A percentile compares a stretch with the other conserved stretches of the same genome.
phyloP scores from a whole-genome alignment of 92 coral and sea anemone genomes.

The Plumapathes pennacea region DNA sequence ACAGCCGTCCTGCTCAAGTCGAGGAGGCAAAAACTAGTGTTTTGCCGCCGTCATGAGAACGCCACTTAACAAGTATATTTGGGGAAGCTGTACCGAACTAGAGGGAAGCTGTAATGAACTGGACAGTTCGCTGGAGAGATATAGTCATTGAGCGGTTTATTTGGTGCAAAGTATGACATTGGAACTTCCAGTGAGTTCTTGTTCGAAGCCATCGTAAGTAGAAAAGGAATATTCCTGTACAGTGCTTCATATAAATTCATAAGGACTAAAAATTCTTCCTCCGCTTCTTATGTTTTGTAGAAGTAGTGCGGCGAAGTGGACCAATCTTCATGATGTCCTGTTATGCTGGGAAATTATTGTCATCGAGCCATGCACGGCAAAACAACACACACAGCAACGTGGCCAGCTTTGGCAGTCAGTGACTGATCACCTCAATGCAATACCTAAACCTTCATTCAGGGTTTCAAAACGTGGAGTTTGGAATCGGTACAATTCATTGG shows the following conservation, averaged over 20 bases:
- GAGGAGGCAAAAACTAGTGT: slow-evolving; percentile 14
- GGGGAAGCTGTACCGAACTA: no score
- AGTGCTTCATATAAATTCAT: slow-evolving; percentile 3
- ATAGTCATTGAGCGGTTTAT: no score
- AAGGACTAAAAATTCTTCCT: slow-evolving; percentile 4
- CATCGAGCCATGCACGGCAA: slow-evolving; percentile 28
- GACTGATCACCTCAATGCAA: slow-evolving; percentile 21
- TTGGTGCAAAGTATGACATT: no score
- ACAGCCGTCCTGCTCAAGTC: slow-evolving; percentile 14
- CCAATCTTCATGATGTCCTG: slow-evolving; percentile 14
- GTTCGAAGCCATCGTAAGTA: neutral
- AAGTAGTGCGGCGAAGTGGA: slow-evolving; percentile 40
- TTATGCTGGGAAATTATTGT: slow-evolving; percentile 34
- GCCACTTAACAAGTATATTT: neutral
- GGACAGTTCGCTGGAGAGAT: no score
- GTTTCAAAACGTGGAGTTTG: slow-evolving; percentile 30
- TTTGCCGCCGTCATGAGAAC: slow-evolving; percentile 32
- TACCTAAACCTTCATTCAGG: slow-evolving; percentile 12
- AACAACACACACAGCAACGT: slow-evolving; percentile 24
- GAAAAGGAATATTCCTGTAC: no score
- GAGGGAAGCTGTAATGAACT: no score
- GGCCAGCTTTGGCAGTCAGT: slow-evolving; percentile 32
- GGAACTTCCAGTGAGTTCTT: no score
- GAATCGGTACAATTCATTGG: slow-evolving; percentile 18
- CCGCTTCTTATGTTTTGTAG: slow-evolving; percentile 15